Percentiles rank a stretch among this genome's conserved stretches.
These are phyloP conservation scores for Paedocypris micromegethes DNA, from an alignment of 2,797 vertebrate genomes.

Conservation along the genomic window DNA sequence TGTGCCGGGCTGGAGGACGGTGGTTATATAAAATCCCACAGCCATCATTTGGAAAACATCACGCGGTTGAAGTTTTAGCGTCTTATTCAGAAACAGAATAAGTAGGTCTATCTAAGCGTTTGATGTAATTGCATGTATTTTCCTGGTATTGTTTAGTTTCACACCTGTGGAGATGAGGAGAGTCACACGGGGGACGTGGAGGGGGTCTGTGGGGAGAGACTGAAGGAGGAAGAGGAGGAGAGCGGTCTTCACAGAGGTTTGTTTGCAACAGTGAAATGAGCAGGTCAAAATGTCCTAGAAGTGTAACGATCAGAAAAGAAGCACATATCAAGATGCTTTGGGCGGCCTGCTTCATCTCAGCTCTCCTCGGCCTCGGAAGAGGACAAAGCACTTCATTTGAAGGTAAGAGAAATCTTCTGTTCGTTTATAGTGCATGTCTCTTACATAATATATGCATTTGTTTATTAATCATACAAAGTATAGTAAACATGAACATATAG, in stretches of 20 bases:
- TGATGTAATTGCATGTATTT: no score
- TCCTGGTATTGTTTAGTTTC: no score
- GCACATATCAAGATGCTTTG: conserved; percentile 59
- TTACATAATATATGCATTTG: no score
- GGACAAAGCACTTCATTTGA: conserved; percentile 54
- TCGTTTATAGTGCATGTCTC: not conserved
- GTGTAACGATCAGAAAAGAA: conserved; percentile 49
- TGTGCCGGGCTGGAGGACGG: conserved; percentile 11
- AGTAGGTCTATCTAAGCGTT: no score
- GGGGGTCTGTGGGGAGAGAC: conserved; percentile 39
- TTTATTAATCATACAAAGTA: no score
- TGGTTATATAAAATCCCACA: no score
- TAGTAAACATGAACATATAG: no score
- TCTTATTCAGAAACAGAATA: no score
- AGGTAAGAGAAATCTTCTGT: conserved; percentile 57
- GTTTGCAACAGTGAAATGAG: conserved; percentile 32
- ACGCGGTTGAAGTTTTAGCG: no score
- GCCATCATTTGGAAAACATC: no score
- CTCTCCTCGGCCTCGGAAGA: conserved; percentile 51
- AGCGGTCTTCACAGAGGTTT: conserved; percentile 47
- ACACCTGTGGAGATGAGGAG: no score
- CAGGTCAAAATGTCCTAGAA: conserved; percentile 30
- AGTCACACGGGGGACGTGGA: conserved; percentile 24
- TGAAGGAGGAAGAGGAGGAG: conserved; percentile 46
- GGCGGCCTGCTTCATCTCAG: conserved; percentile 51